Conservation (phyloP, 2,888 invertebrate species). For the Fabriciana adippe region DNA sequence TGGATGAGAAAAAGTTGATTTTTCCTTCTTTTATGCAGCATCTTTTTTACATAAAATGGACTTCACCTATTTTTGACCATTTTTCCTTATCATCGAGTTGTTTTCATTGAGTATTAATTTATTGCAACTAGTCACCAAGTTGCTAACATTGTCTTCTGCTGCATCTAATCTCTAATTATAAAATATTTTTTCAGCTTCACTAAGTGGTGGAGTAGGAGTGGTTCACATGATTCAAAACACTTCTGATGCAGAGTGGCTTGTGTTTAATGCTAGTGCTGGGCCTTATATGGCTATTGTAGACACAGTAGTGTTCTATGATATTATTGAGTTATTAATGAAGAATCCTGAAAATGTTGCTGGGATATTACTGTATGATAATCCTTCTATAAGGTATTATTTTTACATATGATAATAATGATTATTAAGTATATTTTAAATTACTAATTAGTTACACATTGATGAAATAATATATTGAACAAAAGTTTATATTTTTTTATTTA, state of each 20-base stretch:
- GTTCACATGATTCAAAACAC: conserved; percentile 86
- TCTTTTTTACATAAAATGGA: too few relatives aligned
- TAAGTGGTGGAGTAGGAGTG: conserved; percentile 92
- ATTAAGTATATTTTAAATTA: neutral
- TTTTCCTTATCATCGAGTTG: too few relatives aligned
- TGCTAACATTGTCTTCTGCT: too few relatives aligned
- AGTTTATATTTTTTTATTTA: neutral
- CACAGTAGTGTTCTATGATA: conserved; percentile 82
- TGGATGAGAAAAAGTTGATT: too few relatives aligned
- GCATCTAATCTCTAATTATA: too few relatives aligned
- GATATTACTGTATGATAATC: conserved; percentile 83
- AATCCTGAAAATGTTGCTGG: conserved; percentile 84
- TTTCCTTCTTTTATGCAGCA: too few relatives aligned
- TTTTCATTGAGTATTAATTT: too few relatives aligned
- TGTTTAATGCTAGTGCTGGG: conserved; percentile 86
- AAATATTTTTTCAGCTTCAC: conserved; percentile 80
- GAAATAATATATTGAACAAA: neutral
- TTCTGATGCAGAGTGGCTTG: conserved; percentile 88
- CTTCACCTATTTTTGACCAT: too few relatives aligned
- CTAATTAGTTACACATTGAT: neutral
- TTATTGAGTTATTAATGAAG: conserved; percentile 78
- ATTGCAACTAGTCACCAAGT: too few relatives aligned
- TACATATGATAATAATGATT: neutral
- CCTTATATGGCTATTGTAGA: conserved; percentile 91
- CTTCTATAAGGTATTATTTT: conserved; percentile 56